Evolutionary conservation across 2,888 invertebrate species (phyloP), one percentile per base, ranked within the genome.

Genomic region (Iselma pallidipennis): DNA sequence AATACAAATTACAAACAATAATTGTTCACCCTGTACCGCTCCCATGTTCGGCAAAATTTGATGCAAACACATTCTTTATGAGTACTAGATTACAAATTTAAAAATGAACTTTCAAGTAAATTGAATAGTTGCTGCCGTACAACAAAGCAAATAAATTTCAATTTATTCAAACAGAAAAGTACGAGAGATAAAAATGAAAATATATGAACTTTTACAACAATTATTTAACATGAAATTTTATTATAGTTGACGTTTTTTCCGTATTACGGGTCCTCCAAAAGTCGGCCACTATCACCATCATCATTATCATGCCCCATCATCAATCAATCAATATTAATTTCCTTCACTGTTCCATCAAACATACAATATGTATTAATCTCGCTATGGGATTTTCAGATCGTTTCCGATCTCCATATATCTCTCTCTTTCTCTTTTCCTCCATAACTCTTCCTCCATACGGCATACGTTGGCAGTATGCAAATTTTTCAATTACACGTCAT

Each of bases 401-500:
- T n/a, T n/a, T n/a, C n/a, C n/a, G n/a, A n/a, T n/a, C 28, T 28
- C 28, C 28, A 2, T 28, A 2, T 2, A 5, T 28, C 2, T 1
- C 7, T 28, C 28, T 7, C 6, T 37, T 37, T 5, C 37, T 37
- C 16, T 37, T 37, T 7, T 16, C 1, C 16, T 16, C 5, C 19
- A 14, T 16, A 29, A 50, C 23, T 3, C 50, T 50, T 26, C 26
- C 10, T 26, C 26, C 31, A 51, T 51, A 51, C 33, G 51, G 21
- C 25, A 29, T 28, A 26, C 23, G 31, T 12, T 23, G 42, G 50
- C 9, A 45, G 45, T 59, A 63, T 63, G 63, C 42, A 63, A 63
- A 63, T 59, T 63, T 63, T 63, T 63, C 59, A 63, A 59, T 63
- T 59, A 52, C 42, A 52, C 26, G 19, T 19, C 25, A 48, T 48